phyloP scores from a whole-genome alignment of 2,797 vertebrate species.

The Eleutherodactylus coqui region DNA sequence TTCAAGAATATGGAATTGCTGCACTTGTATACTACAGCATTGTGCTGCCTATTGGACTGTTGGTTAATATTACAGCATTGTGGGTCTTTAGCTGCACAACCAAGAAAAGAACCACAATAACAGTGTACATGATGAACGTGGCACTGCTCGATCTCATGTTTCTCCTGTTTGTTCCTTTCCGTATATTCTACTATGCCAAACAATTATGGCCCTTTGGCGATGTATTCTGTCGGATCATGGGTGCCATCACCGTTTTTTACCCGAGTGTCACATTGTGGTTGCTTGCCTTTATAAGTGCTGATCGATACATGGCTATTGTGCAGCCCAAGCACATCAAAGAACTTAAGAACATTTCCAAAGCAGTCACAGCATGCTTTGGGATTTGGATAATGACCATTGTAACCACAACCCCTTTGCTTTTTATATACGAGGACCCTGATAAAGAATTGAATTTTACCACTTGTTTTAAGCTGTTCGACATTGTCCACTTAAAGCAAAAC shows the following conservation, averaged over 20 bases:
- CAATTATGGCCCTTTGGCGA: constrained; percentile 90
- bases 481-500: constrained; percentile 82
- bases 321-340: constrained; percentile 91
- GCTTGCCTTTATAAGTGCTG: constrained; percentile 90
- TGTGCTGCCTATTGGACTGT: constrained; percentile 83
- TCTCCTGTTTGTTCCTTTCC: constrained; percentile 87
- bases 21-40: constrained; percentile 88
- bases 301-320: constrained; percentile 95
- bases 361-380: constrained; percentile 80
- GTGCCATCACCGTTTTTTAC: constrained; percentile 90
- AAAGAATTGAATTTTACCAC: constrained; percentile 81
- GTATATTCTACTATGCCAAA: constrained; percentile 84
- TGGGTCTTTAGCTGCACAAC: constrained; percentile 97
- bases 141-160: constrained; percentile 90
- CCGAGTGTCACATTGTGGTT: constrained; percentile 95
- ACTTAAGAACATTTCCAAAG: constrained; percentile 89
- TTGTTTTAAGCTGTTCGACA: constrained; percentile 90
- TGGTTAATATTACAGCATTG: constrained; percentile 89
- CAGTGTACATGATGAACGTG: constrained; percentile 96
- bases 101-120: constrained; percentile 92
- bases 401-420: constrained; percentile 81
- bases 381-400: constrained; percentile 91
- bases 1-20: constrained; percentile 81
- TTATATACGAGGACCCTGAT: constrained; percentile 84
- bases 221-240: constrained; percentile 83